These are phyloP conservation scores for Amiota mariae DNA, from an alignment of 2,888 invertebrate genomes.

Conservation along the genomic window DNA sequence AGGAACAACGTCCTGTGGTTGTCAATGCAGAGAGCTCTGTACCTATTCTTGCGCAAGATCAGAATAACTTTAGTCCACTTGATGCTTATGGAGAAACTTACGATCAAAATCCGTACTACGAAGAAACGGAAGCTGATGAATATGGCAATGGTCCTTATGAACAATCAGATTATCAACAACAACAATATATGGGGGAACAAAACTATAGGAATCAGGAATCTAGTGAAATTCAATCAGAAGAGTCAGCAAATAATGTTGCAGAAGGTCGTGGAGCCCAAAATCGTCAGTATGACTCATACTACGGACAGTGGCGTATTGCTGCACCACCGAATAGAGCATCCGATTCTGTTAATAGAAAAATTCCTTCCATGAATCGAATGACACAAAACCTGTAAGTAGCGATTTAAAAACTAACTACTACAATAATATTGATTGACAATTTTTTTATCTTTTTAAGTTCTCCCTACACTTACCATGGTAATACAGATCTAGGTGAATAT, in stretches of 20 bases:
- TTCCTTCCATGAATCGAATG: not conserved
- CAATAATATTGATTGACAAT: no score
- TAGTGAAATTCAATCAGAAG: conserved; percentile 48
- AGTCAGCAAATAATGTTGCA: not conserved
- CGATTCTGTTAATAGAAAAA: not conserved
- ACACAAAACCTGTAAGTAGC: not conserved
- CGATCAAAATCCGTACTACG: conserved; percentile 51
- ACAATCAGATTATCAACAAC: not conserved
- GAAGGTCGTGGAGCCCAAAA: not conserved
- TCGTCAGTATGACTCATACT: not conserved
- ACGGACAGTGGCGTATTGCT: not conserved
- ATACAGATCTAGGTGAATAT: conserved; percentile 45
- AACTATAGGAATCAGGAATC: conserved; percentile 6
- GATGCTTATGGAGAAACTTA: conserved; percentile 43
- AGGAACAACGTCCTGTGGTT: conserved; percentile 56
- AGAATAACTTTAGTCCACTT: conserved; percentile 32
- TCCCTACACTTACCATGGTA: conserved; percentile 38
- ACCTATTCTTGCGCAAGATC: conserved; percentile 44
- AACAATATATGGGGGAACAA: conserved; percentile 6
- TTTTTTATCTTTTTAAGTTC: no score
- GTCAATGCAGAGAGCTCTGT: conserved; percentile 49
- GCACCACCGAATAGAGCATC: not conserved
- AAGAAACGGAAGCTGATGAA: conserved; percentile 40
- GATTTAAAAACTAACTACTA: no score
- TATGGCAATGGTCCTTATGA: conserved; percentile 34